Conservation (phyloP, 2,888 invertebrate species). For the Bedellia somnulentella region DNA sequence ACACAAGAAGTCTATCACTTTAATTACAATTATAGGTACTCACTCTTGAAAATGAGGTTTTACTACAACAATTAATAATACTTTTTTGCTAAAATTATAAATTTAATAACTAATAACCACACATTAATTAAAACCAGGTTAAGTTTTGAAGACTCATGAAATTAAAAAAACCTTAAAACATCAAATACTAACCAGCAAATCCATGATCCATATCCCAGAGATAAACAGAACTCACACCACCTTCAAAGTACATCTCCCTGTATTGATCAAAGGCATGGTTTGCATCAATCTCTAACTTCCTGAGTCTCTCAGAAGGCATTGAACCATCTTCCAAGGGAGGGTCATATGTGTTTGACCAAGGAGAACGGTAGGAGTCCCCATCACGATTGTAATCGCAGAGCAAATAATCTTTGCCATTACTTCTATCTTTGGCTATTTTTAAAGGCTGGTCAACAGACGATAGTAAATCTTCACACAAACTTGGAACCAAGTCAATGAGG, state of each 20-base stretch:
- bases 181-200: conserved; percentile 72
- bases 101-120: no score
- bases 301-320: conserved; percentile 93
- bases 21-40: no score
- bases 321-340: conserved; percentile 98
- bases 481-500: conserved; percentile 94
- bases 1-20: no score
- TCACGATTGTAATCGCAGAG: conserved; percentile 99
- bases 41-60: no score
- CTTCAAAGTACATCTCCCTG: conserved; percentile 99
- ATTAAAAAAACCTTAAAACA: no score
- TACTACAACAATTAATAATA: no score
- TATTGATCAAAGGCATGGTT: conserved; percentile 99
- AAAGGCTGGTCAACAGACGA: conserved; percentile 98
- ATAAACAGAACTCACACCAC: conserved; percentile 98
- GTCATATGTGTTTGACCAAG: conserved; percentile 98
- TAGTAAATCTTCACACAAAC: conserved; percentile 93
- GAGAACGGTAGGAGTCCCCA: conserved; percentile 97
- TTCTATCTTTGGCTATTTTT: conserved; percentile 95
- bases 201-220: conserved; percentile 99
- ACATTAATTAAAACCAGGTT: no score
- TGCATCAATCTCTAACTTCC: conserved; percentile 95
- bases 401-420: conserved; percentile 94
- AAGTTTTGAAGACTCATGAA: no score
- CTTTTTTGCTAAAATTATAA: no score